A percentile compares a stretch with the other conserved stretches of the same genome.
phyloP scores from a whole-genome alignment of 30 jellyfish, hydroid and myxozoan species.

The Sanderia malayensis region DNA sequence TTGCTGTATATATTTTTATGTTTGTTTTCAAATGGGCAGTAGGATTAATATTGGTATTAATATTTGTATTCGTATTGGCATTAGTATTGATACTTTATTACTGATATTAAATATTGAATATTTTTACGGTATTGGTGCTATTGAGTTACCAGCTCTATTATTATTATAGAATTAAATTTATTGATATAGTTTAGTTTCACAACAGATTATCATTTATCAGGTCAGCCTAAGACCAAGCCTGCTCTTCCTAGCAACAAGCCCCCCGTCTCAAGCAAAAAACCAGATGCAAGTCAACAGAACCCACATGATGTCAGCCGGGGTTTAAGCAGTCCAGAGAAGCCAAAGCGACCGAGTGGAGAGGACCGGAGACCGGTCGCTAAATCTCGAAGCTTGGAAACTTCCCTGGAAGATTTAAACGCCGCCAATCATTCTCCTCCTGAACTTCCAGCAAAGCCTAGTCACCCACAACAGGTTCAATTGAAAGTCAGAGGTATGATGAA shows the following conservation, averaged over 20 bases:
- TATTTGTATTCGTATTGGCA: no score
- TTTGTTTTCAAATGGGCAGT: no score
- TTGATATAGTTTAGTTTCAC: no score
- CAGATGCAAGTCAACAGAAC: not conserved
- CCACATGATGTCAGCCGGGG: not conserved
- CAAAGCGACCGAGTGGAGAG: not conserved
- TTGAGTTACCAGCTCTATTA: no score
- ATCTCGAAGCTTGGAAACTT: not conserved
- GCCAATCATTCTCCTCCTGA: not conserved
- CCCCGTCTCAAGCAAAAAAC: not conserved
- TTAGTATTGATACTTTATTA: no score
- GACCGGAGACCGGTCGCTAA: not conserved
- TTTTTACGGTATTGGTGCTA: no score
- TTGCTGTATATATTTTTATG: no score
- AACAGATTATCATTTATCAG: no score
- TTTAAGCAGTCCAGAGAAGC: not conserved
- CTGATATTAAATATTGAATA: no score
- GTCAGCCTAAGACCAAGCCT: not conserved
- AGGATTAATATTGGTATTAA: no score
- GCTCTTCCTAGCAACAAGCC: not conserved
- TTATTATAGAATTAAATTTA: no score
- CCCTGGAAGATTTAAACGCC: not conserved
- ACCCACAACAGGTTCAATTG: not conserved
- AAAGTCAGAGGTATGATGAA: not conserved
- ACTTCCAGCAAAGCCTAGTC: not conserved